Percentiles rank a stretch among this genome's conserved stretches.
Evolutionary conservation across 2,797 vertebrate genomes (phyloP).

Genomic region (Betta splendens): DNA sequence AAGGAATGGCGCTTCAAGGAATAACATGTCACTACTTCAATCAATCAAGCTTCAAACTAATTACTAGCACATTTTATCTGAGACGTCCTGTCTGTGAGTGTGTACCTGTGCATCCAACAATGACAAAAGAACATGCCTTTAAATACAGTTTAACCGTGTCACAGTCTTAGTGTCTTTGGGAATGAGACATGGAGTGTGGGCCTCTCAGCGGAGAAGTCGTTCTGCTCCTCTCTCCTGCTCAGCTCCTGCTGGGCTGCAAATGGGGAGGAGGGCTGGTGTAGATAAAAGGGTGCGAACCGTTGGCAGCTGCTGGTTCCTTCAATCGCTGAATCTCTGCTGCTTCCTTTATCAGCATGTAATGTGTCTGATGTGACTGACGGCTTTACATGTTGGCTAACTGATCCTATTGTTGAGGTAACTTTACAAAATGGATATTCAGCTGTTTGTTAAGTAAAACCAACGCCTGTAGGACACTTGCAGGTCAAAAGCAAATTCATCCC

Average conservation of each 20-base stretch:
- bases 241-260: constrained; percentile 69
- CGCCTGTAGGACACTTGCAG: background rate
- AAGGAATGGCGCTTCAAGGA: background rate
- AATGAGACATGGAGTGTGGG: background rate
- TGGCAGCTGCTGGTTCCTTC: constrained; percentile 55
- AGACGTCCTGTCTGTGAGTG: too few relatives aligned
- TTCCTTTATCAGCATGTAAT: constrained; percentile 51
- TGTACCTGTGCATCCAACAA: too few relatives aligned
- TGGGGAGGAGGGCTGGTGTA: constrained; percentile 47
- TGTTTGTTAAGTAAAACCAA: background rate
- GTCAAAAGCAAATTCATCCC: background rate
- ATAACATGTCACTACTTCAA: background rate
- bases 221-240: constrained; percentile 19
- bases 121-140: background rate
- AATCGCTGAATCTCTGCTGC: constrained; percentile 23
- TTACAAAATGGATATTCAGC: background rate
- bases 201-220: constrained; percentile 5
- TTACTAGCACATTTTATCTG: too few relatives aligned
- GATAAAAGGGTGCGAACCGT: constrained; percentile 53
- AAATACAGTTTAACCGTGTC: background rate
- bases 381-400: background rate
- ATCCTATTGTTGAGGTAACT: background rate
- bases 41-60: too few relatives aligned
- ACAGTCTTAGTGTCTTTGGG: background rate
- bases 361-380: constrained; percentile 41